Conservation (phyloP, 2,888 invertebrate genomes). For the Ichneumoninae sp. region DNA sequence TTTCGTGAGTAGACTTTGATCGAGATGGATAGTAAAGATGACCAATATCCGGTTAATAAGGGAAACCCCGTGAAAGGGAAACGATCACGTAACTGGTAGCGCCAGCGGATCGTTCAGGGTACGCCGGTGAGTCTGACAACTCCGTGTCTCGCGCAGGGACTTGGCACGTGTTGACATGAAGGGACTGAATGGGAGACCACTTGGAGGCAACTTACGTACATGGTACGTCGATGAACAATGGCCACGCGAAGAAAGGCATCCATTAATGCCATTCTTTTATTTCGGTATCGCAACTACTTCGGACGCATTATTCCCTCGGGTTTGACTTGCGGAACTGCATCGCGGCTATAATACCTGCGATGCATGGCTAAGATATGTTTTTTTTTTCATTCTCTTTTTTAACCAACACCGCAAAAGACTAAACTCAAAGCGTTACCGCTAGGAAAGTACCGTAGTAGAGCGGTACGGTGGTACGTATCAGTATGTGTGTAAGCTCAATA, state of each 20-base stretch:
- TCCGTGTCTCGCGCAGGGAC: too few relatives aligned
- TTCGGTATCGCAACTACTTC: not conserved
- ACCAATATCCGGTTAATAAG: not conserved
- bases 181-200: too few relatives aligned
- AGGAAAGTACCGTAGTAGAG: not conserved
- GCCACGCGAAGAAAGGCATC: not conserved
- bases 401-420: not conserved
- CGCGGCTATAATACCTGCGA: not conserved
- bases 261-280: not conserved
- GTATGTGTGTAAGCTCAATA: constrained; percentile 21
- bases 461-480: not conserved
- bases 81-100: not conserved
- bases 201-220: not conserved
- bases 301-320: not conserved
- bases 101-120: not conserved
- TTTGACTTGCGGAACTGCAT: not conserved
- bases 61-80: not conserved
- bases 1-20: not conserved
- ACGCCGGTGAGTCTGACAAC: not conserved
- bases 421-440: constrained; percentile 14
- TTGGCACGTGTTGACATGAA: too few relatives aligned
- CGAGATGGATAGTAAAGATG: not conserved
- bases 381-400: not conserved
- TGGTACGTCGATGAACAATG: not conserved
- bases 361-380: not conserved